Evolutionary conservation across 2,113 vertebrate genomes (phyloP), one percentile per base, ranked within the genome.

Genomic region (Oreotrochilus melanogaster): DNA sequence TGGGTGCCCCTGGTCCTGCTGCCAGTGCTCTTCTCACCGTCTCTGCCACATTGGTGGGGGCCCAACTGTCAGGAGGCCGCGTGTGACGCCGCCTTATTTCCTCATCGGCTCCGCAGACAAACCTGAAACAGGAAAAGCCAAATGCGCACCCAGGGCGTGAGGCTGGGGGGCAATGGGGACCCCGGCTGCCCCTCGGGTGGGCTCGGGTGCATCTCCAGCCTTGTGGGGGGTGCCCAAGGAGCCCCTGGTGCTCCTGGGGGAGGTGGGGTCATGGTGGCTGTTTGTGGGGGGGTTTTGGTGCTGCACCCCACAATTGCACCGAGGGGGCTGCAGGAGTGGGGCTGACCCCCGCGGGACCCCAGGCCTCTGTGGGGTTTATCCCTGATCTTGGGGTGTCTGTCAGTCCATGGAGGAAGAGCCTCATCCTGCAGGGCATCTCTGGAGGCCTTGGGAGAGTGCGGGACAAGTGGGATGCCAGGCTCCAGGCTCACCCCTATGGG

Each of bases 91-190:
- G 86, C 79, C 95, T 95, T 64, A 83, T 86, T 97, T 97, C 96
- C 97, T 97, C 96, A 92, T 95, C 79, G 23, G 27, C 78, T 65
- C 78, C 74, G 9, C 56, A 25, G 79, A 58, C 53, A 1, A 79
- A 80, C 75, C 80, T 78, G 90, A 95, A 94, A 96, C 96, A 97
- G 96, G 96, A 97, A 96, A 92, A 96, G 91, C 51, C 47, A 2
- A 86, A 71, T 1, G 50, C 11, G 58, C 92, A 78, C 67, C 75
- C 62, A 23, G 75, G 67, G 79, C 6, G 42, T 18, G 31, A 66
- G 79, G 78, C 58, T 2, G 21, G 75, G 81, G 50, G 71, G 75
- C 39, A 62, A 8, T n/a, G 73, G 83, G 60, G 51, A 39, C 53
- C 62, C 42, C 14, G 2, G 11, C 31, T 8, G 33, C 66, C 27